Base-by-base conservation (phyloP, 2,888 invertebrate species). In the Andrena fulva region DNA sequence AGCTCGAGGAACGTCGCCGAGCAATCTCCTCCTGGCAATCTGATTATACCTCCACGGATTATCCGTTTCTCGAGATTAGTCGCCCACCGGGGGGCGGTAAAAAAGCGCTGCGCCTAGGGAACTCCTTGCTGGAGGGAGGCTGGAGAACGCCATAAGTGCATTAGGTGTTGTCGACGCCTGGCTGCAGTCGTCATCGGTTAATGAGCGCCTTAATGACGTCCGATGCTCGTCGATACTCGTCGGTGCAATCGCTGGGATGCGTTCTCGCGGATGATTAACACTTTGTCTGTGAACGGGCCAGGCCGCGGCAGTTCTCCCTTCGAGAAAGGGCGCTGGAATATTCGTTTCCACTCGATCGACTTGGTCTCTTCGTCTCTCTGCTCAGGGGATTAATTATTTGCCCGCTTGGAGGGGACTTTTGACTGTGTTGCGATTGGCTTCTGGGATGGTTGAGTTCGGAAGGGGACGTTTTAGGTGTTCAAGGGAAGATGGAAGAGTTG, bases 31-130 rank as follows among this genome's bases (percentile, higher is more conserved):
- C 29, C 48, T 20, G 54, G 54, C 24, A 29, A 68, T 78, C 73
- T 60, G 78, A 80, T 85, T 84, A 78, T 76, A 66, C 75, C n/a
- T 67, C 50, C 54, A 42, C 33, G 75, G 75, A 63, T 69, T 69
- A 64, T 69, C 75, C 75, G 64, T 56, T 33, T 60, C 42, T 48
- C 48, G 59, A 59, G 42, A 70, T 59, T 48, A 48, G 42, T 29
- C 20, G 70, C 48, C 31, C 42, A 12, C 33, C 29, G n/a, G n/a
- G n/a, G n/a, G n/a, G 4, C 24, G 42, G 16, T 70, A 29, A 70
- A 70, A 70, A 59, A 24, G 63, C 63, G 63, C 27, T 27, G 35
- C 42, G 24, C 56, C 33, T 29, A 29, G 7, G 69, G 7, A 56
- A 10, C n/a, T 0, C 12, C 52, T 1, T 27, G 5, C 5, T 24